Evolutionary conservation across 2,888 invertebrate species (phyloP).

Genomic region (Conomelus anceps): DNA sequence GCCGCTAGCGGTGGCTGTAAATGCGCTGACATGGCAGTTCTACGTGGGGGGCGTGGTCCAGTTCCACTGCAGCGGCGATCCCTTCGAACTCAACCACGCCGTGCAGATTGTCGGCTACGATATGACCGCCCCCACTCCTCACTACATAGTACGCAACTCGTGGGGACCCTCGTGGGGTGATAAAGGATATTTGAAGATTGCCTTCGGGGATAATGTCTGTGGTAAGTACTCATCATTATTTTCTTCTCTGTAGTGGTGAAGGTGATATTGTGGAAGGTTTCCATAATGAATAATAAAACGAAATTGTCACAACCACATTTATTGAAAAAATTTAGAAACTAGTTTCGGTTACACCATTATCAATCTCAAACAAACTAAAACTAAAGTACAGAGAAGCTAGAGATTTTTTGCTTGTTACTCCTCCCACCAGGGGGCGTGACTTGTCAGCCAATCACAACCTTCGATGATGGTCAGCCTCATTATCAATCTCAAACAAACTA

Average conservation of each 20-base stretch:
- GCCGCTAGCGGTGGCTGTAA: slow-evolving; percentile 73
- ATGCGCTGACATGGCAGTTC: slow-evolving; percentile 79
- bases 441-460: too few species aligned
- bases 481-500: too few species aligned
- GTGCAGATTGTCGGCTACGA: slow-evolving; percentile 81
- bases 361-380: too few species aligned
- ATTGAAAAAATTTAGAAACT: too few species aligned
- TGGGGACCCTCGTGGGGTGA: slow-evolving; percentile 75
- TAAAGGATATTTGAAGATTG: slow-evolving; percentile 67
- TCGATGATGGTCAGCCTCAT: too few species aligned
- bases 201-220: slow-evolving; percentile 68
- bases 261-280: background rate
- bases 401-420: too few species aligned
- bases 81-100: slow-evolving; percentile 65
- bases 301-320: too few species aligned
- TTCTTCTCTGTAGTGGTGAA: too few species aligned
- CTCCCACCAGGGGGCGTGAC: too few species aligned
- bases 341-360: too few species aligned
- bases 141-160: slow-evolving; percentile 78
- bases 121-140: slow-evolving; percentile 59
- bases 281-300: background rate
- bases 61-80: slow-evolving; percentile 62
- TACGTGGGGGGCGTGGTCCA: slow-evolving; percentile 79
- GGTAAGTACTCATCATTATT: slow-evolving; percentile 49
- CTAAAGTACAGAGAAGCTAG: too few species aligned